phyloP scores from a whole-genome alignment of 1,140 invertebrate species.

The Bombus ignitus region DNA sequence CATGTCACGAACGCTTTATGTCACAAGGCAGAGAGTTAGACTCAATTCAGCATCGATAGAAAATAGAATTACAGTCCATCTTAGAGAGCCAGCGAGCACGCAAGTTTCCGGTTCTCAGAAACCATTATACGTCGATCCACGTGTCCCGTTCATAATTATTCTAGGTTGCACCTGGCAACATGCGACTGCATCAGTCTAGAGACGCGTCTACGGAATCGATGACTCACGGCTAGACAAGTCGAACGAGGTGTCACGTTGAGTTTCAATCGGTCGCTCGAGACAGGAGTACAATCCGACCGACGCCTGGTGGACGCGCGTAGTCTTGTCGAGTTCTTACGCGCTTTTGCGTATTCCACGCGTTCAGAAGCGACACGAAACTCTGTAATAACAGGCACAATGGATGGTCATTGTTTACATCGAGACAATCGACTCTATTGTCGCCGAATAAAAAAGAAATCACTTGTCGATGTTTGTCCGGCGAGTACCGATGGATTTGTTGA shows the following conservation, averaged over 20 bases:
- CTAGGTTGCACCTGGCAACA: conserved; percentile 32
- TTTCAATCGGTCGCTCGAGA: conserved; percentile 27
- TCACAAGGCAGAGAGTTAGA: too few relatives aligned
- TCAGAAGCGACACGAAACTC: neutral
- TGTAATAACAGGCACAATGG: conserved; percentile 26
- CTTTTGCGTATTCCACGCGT: conserved; percentile 16
- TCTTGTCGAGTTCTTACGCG: conserved; percentile 18
- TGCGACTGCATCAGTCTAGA: neutral
- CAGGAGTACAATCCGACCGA: neutral
- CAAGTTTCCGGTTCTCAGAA: neutral
- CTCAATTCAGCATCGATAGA: neutral
- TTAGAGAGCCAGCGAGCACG: neutral
- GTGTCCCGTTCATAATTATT: conserved; percentile 44
- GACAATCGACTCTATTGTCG: conserved; percentile 37
- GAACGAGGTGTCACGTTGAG: conserved; percentile 45
- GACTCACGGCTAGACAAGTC: conserved; percentile 47
- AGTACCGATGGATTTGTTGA: neutral
- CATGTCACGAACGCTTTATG: too few relatives aligned
- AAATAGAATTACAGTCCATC: neutral
- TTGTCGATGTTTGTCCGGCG: conserved; percentile 22
- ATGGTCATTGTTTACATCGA: conserved; percentile 17
- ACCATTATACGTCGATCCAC: conserved; percentile 12
- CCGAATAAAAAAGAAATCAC: conserved; percentile 4
- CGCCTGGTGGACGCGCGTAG: neutral
- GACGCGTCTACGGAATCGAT: conserved; percentile 8